These are phyloP conservation scores for Neostethus bicornis DNA, from an alignment of 2,797 vertebrate genomes.

Conservation along the genomic window DNA sequence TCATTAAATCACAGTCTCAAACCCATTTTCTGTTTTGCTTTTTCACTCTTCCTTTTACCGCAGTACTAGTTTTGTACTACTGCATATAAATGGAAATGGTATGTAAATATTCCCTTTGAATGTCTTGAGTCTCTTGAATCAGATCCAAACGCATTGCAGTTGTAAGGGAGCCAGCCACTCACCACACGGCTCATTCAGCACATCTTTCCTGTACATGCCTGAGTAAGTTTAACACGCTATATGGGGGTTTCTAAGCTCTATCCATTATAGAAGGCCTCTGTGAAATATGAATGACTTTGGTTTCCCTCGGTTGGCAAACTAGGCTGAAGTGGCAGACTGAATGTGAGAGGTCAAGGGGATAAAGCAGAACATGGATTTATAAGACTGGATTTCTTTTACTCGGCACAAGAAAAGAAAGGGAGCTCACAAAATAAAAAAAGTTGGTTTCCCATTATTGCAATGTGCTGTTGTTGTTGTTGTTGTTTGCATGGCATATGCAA, in stretches of 20 bases:
- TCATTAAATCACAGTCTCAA: too few relatives aligned
- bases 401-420: background rate
- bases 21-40: too few relatives aligned
- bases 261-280: conserved; percentile 20
- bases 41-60: too few relatives aligned
- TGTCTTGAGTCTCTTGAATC: too few relatives aligned
- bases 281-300: conserved; percentile 19
- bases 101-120: too few relatives aligned
- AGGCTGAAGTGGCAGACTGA: conserved; percentile 4
- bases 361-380: conserved; percentile 27
- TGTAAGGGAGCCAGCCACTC: too few relatives aligned
- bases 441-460: too few relatives aligned
- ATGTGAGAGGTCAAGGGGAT: conserved; percentile 23
- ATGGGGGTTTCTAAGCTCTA: conserved; percentile 6
- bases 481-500: too few relatives aligned
- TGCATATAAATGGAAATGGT: too few relatives aligned
- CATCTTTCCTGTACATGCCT: background rate
- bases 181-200: background rate
- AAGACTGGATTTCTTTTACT: conserved; percentile 30
- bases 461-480: too few relatives aligned
- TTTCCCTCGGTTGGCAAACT: background rate
- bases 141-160: too few relatives aligned
- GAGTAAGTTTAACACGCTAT: conserved; percentile 25
- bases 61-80: too few relatives aligned
- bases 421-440: conserved; percentile 5